Conservation (phyloP, 2,113 vertebrate species). For the Poicephalus gulielmi region DNA sequence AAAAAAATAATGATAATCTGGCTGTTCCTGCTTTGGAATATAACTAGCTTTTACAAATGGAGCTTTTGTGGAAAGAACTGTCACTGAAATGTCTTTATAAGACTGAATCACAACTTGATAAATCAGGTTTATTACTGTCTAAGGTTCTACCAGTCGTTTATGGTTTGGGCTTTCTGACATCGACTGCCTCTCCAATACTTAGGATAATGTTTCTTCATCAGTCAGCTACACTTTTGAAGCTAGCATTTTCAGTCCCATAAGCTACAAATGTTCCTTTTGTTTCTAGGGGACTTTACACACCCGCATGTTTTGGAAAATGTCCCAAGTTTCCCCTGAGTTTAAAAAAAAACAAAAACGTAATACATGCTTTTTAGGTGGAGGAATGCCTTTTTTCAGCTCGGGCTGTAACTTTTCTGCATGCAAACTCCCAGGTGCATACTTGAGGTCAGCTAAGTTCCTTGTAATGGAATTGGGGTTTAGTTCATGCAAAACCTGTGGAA, state of each 20-base stretch:
- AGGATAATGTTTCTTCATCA: conserved; percentile 61
- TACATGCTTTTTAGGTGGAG: conserved; percentile 28
- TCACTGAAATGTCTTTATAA: not conserved
- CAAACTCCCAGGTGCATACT: conserved; percentile 35
- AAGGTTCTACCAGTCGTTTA: not conserved
- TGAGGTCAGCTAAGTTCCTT: conserved; percentile 65
- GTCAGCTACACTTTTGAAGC: conserved; percentile 41
- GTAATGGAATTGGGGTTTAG: conserved; percentile 52
- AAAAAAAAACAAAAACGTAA: not conserved
- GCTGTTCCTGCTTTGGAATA: not conserved
- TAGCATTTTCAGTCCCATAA: conserved; percentile 34
- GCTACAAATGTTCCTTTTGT: conserved; percentile 38
- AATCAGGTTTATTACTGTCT: conserved; percentile 11
- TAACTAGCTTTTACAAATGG: not conserved
- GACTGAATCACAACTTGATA: not conserved
- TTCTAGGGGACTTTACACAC: conserved; percentile 3
- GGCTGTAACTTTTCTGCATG: conserved; percentile 44
- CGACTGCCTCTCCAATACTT: conserved; percentile 36
- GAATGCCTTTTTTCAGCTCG: conserved; percentile 35
- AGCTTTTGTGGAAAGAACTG: not conserved
- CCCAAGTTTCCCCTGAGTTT: conserved; percentile 28
- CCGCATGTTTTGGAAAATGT: conserved; percentile 34
- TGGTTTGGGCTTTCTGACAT: conserved; percentile 28
- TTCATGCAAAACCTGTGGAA: conserved; percentile 59
- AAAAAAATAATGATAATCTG: not conserved